Percentiles rank a stretch among this genome's conserved stretches.
phyloP scores from a whole-genome alignment of 2,888 invertebrate genomes.

The Hyalella azteca region DNA sequence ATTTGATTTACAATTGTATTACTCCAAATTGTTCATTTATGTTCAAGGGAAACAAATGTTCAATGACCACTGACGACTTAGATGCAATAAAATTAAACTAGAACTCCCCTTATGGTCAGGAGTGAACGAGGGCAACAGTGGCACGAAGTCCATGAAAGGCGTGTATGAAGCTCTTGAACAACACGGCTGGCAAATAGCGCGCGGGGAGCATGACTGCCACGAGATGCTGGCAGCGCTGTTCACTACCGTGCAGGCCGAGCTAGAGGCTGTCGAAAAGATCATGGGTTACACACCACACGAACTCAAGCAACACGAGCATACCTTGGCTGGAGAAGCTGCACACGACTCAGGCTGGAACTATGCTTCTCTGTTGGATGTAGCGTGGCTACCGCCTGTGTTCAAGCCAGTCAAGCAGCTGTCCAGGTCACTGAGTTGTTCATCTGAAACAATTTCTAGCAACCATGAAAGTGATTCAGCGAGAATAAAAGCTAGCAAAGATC shows the following conservation, averaged over 20 bases:
- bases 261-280: neutral
- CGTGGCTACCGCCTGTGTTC: neutral
- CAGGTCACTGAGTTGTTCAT: neutral
- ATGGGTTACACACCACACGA: neutral
- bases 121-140: conserved; percentile 1
- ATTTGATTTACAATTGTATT: no score
- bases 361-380: neutral
- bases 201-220: conserved; percentile 10
- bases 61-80: no score
- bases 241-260: conserved; percentile 6
- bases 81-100: no score
- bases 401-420: no score
- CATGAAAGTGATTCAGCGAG: neutral
- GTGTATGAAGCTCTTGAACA: neutral
- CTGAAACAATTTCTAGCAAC: neutral
- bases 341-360: neutral
- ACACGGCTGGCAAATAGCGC: conserved; percentile 20
- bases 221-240: conserved; percentile 10
- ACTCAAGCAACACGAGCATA: neutral
- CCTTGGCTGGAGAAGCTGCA: neutral
- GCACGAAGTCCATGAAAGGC: neutral
- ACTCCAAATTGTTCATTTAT: no score
- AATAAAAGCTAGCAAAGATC: neutral
- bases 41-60: no score
- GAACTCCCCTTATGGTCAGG: no score